Evolutionary conservation across 1,140 invertebrate genomes (phyloP).

Genomic region (Drosophila punjabiensis): DNA sequence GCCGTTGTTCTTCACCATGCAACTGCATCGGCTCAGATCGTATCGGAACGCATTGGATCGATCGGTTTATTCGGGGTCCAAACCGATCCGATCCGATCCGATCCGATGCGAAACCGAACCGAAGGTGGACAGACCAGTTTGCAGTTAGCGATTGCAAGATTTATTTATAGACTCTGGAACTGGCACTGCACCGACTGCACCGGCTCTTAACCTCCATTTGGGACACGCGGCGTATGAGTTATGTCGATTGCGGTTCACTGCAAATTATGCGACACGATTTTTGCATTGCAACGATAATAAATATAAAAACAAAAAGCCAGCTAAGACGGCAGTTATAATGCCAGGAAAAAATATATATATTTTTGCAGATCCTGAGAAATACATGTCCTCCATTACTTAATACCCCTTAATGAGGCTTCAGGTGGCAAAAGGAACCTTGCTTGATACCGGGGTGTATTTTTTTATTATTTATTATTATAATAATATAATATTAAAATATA

Average conservation of each 20-base stretch:
- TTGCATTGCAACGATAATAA: slow-evolving; percentile 4
- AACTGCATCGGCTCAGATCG: slow-evolving; percentile 39
- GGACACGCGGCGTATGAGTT: slow-evolving; percentile 79
- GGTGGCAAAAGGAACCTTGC: background rate
- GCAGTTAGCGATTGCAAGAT: slow-evolving; percentile 57
- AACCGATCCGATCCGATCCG: background rate
- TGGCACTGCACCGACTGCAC: slow-evolving; percentile 48
- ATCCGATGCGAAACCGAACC: slow-evolving; percentile 2
- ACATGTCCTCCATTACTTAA: background rate
- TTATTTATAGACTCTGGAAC: slow-evolving; percentile 73
- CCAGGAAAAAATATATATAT: background rate
- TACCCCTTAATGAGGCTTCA: background rate
- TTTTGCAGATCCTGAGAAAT: background rate
- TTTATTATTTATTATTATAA: too few species aligned
- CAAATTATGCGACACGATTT: slow-evolving; percentile 55
- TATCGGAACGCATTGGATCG: slow-evolving; percentile 11
- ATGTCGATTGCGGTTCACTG: slow-evolving; percentile 65
- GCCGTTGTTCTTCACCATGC: slow-evolving; percentile 40
- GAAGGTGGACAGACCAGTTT: slow-evolving; percentile 56
- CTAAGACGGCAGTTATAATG: background rate
- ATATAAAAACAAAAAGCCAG: background rate
- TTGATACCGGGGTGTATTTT: background rate
- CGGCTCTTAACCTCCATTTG: slow-evolving; percentile 80
- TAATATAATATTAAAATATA: too few species aligned
- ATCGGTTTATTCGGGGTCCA: slow-evolving; percentile 14